Evolutionary conservation across 1,140 invertebrate species (phyloP).

Genomic region (Monomorium pharaonis): DNA sequence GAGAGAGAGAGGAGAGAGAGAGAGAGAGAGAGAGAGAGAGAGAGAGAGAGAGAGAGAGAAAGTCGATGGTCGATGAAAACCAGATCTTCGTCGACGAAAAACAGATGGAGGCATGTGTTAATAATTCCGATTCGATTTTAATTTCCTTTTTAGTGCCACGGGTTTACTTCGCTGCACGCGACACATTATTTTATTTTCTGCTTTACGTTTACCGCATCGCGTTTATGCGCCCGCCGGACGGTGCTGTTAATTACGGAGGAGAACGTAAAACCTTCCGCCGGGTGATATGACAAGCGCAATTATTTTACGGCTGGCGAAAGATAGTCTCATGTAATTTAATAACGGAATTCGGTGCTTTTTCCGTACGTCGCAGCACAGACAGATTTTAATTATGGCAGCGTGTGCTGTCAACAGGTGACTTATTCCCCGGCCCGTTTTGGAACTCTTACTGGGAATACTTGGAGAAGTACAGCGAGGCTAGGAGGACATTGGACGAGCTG

Average conservation of each 20-base stretch:
- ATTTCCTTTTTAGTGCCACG: slow-evolving; percentile 31
- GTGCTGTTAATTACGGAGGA: slow-evolving; percentile 14
- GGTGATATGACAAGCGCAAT: slow-evolving; percentile 36
- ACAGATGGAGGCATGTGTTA: neutral
- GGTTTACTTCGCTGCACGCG: neutral
- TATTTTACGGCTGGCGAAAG: slow-evolving; percentile 9
- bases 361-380: neutral
- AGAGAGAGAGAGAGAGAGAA: neutral
- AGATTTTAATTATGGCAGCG: slow-evolving; percentile 47
- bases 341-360: slow-evolving; percentile 34
- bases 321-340: slow-evolving; percentile 41
- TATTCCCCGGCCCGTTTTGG: slow-evolving; percentile 83
- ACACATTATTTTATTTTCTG: slow-evolving; percentile 19
- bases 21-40: no score
- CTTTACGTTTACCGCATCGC: neutral
- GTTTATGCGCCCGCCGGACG: neutral
- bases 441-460: slow-evolving; percentile 83
- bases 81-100: neutral
- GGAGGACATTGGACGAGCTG: slow-evolving; percentile 81
- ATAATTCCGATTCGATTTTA: slow-evolving; percentile 31
- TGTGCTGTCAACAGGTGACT: slow-evolving; percentile 78
- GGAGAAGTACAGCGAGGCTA: slow-evolving; percentile 81
- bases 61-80: neutral
- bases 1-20: neutral
- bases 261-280: slow-evolving; percentile 28